Conservation (phyloP, 2,797 vertebrate genomes). For the Euthynnus affinis region DNA sequence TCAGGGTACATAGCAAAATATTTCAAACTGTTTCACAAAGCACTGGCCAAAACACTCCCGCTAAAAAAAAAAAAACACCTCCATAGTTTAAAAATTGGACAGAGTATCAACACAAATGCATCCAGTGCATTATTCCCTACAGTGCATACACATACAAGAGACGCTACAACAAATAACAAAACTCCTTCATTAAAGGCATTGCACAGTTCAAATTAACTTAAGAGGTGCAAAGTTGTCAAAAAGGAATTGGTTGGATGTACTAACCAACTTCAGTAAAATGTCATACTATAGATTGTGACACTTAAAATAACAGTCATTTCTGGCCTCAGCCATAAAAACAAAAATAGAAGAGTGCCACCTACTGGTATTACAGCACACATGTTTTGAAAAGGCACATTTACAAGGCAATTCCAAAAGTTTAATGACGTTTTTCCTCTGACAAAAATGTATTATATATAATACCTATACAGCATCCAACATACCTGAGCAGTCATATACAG, state of each 20-base stretch:
- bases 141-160: conserved; percentile 59
- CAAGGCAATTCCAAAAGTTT: conserved; percentile 9
- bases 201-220: conserved; percentile 54
- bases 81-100: conserved; percentile 24
- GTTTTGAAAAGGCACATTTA: conserved; percentile 33
- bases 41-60: conserved; percentile 40
- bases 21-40: conserved; percentile 34
- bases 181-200: conserved; percentile 53
- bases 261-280: background rate
- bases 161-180: conserved; percentile 26
- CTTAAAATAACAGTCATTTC: background rate
- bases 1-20: background rate
- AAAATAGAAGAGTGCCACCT: conserved; percentile 52
- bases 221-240: conserved; percentile 33
- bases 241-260: background rate
- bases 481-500: conserved; percentile 75
- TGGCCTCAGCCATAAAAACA: background rate
- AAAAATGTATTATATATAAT: conserved; percentile 46
- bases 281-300: background rate
- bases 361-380: conserved; percentile 49
- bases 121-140: conserved; percentile 78
- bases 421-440: conserved; percentile 8
- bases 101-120: conserved; percentile 68
- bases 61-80: conserved; percentile 7
- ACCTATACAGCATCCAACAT: conserved; percentile 52